Conservation (phyloP, 1,140 invertebrate genomes). For the Battus philenor region DNA sequence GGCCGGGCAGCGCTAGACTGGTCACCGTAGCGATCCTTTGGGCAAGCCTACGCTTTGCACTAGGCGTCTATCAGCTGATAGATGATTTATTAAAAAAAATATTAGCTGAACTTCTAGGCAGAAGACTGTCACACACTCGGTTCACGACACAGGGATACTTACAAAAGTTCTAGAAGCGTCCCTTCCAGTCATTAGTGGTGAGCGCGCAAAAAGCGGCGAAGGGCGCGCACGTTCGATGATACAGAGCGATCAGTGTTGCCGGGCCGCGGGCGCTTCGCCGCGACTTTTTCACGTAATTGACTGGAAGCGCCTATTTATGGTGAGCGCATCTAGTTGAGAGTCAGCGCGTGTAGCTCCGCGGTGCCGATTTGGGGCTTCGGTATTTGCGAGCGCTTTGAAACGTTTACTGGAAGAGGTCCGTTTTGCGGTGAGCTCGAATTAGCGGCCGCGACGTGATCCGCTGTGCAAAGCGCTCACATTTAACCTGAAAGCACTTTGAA, state of each 20-base stretch:
- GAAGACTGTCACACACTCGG: no score
- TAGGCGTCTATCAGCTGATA: no score
- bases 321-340: constrained; percentile 9
- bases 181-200: constrained; percentile 54
- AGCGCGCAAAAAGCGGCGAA: constrained; percentile 43
- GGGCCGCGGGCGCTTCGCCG: constrained; percentile 18
- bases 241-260: constrained; percentile 49
- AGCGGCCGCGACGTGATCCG: constrained; percentile 6
- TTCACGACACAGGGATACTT: no score
- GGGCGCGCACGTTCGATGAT: constrained; percentile 64
- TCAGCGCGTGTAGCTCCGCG: background rate
- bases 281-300: constrained; percentile 28
- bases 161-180: no score
- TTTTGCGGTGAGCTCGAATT: constrained; percentile 4
- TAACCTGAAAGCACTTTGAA: no score
- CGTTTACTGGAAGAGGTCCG: constrained; percentile 4
- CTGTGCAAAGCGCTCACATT: no score
- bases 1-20: no score
- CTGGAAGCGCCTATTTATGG: constrained; percentile 5
- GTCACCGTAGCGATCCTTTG: no score
- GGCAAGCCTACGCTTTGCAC: no score
- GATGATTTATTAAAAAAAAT: no score
- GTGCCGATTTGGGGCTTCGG: constrained; percentile 4
- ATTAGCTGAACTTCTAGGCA: no score
- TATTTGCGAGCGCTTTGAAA: constrained; percentile 3